Evolutionary conservation across 2,888 invertebrate species (phyloP), one percentile per base, ranked within the genome.

Genomic region (Phytoseiulus persimilis): DNA sequence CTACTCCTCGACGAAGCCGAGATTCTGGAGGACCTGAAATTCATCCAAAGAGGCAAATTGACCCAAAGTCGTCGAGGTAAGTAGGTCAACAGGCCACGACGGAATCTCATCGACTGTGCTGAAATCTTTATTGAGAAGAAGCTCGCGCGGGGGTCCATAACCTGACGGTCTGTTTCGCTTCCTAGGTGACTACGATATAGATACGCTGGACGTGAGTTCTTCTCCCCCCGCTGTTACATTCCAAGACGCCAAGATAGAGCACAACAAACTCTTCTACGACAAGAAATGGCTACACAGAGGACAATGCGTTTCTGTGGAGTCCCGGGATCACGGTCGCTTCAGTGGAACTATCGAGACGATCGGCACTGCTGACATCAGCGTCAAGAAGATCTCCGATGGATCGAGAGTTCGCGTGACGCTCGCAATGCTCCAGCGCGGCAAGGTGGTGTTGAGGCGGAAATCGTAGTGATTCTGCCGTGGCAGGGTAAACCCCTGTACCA

Each of bases 201-300:
- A 39, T 18, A 39, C 28, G 11, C 65, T n/a, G 18, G n/a, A 39
- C 31, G 32, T 87, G 23, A 65, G 65, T 28, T 65, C 65, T 23
- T 65, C 65, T 65, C 65, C 65, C 2, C 65, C 65, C 1, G 18
- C 65, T 23, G 65, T 65, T 1, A 65, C 65, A 14, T 65, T 28
- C 18, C 65, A 65, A 89, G 98, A 98, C 92, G 96, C 97, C 5
- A 95, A 96, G 91, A 97, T 98, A 91, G 98, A 98, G 93, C 98
- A 98, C 93, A 98, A 98, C 90, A 97, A 98, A 93, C 94, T 98
- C 90, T 94, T 96, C 92, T 98, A 97, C 93, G 98, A 98, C 93
- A 95, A 97, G 91, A 94, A 97, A 92, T 98, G 98, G 98, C 98
- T 96, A 93, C 97, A 98, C 92, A 94, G 98, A 91, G 98, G 98